Percentiles rank a stretch among this genome's conserved stretches.
Evolutionary conservation across 2,113 vertebrate species (phyloP).

Genomic region (Narcine bancroftii): DNA sequence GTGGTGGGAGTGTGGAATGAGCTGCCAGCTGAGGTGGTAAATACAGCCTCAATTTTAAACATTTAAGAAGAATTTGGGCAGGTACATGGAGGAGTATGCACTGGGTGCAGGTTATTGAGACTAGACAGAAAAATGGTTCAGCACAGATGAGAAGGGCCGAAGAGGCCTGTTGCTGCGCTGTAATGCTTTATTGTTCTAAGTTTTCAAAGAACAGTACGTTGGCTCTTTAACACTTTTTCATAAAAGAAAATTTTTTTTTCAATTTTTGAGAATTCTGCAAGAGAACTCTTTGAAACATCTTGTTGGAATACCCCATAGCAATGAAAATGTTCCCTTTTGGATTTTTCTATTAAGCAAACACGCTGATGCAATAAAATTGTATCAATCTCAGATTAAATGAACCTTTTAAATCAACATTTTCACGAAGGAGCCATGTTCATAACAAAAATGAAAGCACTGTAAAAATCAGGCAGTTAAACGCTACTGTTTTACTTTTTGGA

Average conservation of each 20-base stretch:
- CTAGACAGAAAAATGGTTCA: no score
- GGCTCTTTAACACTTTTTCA: no score
- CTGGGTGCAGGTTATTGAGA: no score
- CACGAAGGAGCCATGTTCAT: not conserved
- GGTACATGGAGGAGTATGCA: no score
- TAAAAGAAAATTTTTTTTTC: not conserved
- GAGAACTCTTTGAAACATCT: not conserved
- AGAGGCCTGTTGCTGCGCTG: no score
- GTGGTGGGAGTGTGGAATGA: no score
- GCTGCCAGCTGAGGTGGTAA: no score
- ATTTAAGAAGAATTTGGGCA: no score
- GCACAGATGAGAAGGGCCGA: no score
- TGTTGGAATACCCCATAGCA: not conserved
- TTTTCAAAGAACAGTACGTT: not conserved
- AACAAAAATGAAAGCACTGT: not conserved
- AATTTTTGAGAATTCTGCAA: not conserved
- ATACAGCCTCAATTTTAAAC: no score
- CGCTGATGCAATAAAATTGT: not conserved
- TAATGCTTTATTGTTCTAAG: no score
- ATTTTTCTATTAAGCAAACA: not conserved
- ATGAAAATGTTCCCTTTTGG: not conserved
- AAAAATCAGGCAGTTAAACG: not conserved
- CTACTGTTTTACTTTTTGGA: not conserved
- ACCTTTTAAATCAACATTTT: slow-evolving; percentile 6
- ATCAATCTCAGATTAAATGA: slow-evolving; percentile 2